Evolutionary conservation across 37 sponge, comb jelly and placozoan genomes (phyloP), one percentile per base, ranked within the genome.

Genomic region (Spongilla lacustris): DNA sequence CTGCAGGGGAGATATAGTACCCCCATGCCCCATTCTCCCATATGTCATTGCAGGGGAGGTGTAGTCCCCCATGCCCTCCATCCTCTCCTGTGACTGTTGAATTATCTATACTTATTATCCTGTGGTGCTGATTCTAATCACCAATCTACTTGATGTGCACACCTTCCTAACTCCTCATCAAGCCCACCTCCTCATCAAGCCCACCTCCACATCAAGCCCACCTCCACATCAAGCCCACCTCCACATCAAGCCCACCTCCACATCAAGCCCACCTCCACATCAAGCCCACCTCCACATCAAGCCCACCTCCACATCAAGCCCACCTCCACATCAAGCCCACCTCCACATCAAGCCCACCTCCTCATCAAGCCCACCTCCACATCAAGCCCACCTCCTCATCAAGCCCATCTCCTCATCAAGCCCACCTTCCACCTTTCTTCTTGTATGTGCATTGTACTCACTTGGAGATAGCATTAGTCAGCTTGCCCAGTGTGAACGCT

Each of bases 401-500:
- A 1, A 13, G 11, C 58, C 19, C 58, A 58, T 17, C 58, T 58
- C 58, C 21, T 58, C 58, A 58, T 14, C 58, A 13, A 1, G 11
- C 58, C 58, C 58, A 58, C 58, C 14, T 17, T 17, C 58, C 12
- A 6, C 58, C 58, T 17, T 58, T 17, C 58, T 17, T 58, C 1
- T 17, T 58, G 1, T 1, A 8, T 58, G 58, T 58, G 58, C 19
- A 17, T 58, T 17, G 19, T 17, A 28, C 83, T 78, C 50, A 89
- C 89, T 78, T 89, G 31, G 89, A 83, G 72, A 78, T 49, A 14
- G 78, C 84, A n/a, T 21, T 31, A 17, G 74, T 81, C 4, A 68
- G 68, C 25, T 58, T 85, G 37, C 78, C 79, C 1, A 89, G 75
- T 3, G 89, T 89, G 33, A 86, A n/a, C 4, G 96, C 90, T 31